Evolutionary conservation across 1,140 invertebrate species (phyloP).

Genomic region (Sycobia sp.): DNA sequence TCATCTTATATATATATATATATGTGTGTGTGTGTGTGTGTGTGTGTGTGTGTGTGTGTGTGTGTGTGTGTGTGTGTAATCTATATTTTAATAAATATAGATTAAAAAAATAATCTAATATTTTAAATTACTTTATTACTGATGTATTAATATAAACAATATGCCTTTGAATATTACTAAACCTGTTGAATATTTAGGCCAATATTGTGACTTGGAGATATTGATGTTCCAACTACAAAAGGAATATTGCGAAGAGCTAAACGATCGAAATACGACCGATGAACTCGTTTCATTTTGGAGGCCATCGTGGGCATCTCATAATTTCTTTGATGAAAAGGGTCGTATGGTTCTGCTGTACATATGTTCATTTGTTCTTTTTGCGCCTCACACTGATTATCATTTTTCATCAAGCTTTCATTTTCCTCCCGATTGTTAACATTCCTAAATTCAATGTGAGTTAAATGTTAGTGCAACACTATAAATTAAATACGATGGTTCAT

Average conservation of each 20-base stretch:
- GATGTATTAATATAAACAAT: not conserved
- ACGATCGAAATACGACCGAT: slow-evolving; percentile 56
- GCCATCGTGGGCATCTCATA: slow-evolving; percentile 61
- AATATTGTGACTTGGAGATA: slow-evolving; percentile 63
- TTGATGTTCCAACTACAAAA: slow-evolving; percentile 64
- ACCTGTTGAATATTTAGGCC: slow-evolving; percentile 66
- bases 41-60: too few species aligned
- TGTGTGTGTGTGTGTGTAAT: too few species aligned
- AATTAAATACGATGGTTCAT: too few species aligned
- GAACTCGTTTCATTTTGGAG: slow-evolving; percentile 61
- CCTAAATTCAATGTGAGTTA: too few species aligned
- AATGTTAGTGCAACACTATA: too few species aligned
- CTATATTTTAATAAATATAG: too few species aligned
- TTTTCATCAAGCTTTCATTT: not conserved
- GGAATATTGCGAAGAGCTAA: slow-evolving; percentile 63
- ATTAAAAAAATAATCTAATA: too few species aligned
- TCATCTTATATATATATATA: too few species aligned
- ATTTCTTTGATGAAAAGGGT: slow-evolving; percentile 5
- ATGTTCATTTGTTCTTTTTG: not conserved
- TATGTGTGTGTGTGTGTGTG: too few species aligned
- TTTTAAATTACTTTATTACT: too few species aligned
- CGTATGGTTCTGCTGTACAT: not conserved
- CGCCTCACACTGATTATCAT: not conserved
- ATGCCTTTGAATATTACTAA: not conserved
- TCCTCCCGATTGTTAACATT: too few species aligned